Percentiles rank a stretch among this genome's conserved stretches.
These are phyloP conservation scores for Drosophila siamana DNA, from an alignment of 2,888 invertebrate species.

Conservation along the genomic window DNA sequence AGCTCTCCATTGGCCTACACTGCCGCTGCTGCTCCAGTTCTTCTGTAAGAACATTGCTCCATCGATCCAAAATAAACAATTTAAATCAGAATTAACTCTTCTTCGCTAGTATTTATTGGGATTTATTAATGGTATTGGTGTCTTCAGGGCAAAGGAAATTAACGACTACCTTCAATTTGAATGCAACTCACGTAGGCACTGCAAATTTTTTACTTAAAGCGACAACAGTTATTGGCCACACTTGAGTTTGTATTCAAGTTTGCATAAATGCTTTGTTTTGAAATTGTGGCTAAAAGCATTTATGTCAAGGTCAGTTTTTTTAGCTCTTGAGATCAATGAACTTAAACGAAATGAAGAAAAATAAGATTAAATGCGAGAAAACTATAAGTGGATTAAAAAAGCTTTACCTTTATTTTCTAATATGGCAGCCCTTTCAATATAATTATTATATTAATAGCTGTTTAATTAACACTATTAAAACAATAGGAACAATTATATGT, in stretches of 20 bases:
- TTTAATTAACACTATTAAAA: too few relatives aligned
- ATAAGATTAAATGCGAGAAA: too few relatives aligned
- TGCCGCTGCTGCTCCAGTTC: slow-evolving; percentile 34
- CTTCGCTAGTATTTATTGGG: background rate
- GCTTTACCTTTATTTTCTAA: too few relatives aligned
- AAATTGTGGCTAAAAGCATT: slow-evolving; percentile 7
- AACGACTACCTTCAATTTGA: background rate
- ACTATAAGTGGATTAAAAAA: too few relatives aligned
- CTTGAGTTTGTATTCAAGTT: background rate
- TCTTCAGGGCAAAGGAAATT: background rate
- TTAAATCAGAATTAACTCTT: background rate
- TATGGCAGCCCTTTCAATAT: too few relatives aligned
- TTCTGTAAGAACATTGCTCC: slow-evolving; percentile 20
- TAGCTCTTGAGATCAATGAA: slow-evolving; percentile 1
- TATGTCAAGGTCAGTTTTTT: slow-evolving; percentile 9
- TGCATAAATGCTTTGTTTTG: slow-evolving; percentile 25
- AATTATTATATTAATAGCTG: too few relatives aligned
- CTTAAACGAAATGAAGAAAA: background rate
- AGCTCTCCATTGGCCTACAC: slow-evolving; percentile 27
- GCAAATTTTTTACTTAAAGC: background rate
- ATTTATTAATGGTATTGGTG: background rate
- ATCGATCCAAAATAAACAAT: slow-evolving; percentile 13
- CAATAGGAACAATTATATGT: too few relatives aligned
- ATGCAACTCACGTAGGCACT: slow-evolving; percentile 14
- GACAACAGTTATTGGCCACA: slow-evolving; percentile 4